Evolutionary conservation across 2,888 invertebrate species (phyloP).

Genomic region (Syrphus vitripennis): DNA sequence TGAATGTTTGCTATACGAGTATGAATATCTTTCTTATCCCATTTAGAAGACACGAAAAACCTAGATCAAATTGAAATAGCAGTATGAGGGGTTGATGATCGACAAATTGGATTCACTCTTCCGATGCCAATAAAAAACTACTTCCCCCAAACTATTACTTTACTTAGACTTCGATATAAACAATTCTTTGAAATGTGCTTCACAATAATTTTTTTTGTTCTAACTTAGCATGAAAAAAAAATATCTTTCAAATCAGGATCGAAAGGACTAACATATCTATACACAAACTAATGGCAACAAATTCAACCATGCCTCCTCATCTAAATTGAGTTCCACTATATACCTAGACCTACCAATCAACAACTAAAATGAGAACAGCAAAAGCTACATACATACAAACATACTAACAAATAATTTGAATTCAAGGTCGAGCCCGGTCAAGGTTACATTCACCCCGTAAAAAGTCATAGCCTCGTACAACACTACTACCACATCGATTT

Average conservation of each 20-base stretch:
- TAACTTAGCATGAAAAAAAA: neutral
- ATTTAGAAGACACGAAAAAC: no score
- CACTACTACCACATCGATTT: constrained; percentile 18
- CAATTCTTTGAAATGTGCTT: constrained; percentile 53
- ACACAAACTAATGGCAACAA: neutral
- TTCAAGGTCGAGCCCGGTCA: constrained; percentile 69
- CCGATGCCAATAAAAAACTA: no score
- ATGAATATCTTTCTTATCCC: no score
- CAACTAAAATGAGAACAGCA: constrained; percentile 48
- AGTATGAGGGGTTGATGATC: no score
- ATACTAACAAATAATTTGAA: constrained; percentile 36
- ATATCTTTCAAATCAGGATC: constrained; percentile 20
- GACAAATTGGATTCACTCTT: no score
- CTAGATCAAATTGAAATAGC: no score
- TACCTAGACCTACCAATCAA: neutral
- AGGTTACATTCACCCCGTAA: constrained; percentile 71
- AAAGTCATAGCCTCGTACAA: constrained; percentile 67
- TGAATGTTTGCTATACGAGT: no score
- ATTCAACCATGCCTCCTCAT: neutral
- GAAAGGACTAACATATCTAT: neutral
- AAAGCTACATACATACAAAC: constrained; percentile 23
- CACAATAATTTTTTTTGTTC: constrained; percentile 21
- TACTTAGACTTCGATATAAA: no score
- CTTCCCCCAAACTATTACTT: no score
- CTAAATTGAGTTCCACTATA: constrained; percentile 31